Evolutionary conservation across 2,113 vertebrate genomes (phyloP).

Genomic region (Neotoma lepida): DNA sequence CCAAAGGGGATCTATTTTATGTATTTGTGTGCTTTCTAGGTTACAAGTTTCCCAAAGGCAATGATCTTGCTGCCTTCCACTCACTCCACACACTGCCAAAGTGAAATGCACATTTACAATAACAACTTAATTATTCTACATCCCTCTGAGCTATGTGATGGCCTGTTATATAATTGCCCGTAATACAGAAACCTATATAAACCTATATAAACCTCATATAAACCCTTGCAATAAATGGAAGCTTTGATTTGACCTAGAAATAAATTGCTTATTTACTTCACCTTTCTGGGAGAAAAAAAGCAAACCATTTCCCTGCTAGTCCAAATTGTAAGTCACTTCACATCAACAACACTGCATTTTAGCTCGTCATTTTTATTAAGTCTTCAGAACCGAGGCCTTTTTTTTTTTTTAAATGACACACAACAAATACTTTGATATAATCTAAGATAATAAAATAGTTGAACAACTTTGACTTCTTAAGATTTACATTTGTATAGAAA

Average conservation of each 20-base stretch:
- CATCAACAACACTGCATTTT: constrained; percentile 46
- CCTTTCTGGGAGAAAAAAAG: constrained; percentile 42
- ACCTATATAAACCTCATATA: constrained; percentile 54
- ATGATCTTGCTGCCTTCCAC: constrained; percentile 64
- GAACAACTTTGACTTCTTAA: constrained; percentile 83
- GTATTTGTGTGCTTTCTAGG: constrained; percentile 80
- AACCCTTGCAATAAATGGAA: constrained; percentile 55
- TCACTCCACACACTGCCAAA: constrained; percentile 54
- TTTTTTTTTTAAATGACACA: constrained; percentile 80
- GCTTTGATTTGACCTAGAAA: constrained; percentile 68
- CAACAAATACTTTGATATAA: constrained; percentile 86
- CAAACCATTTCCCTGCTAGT: not conserved
- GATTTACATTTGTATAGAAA: constrained; percentile 88
- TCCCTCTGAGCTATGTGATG: constrained; percentile 74
- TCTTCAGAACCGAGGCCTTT: constrained; percentile 73
- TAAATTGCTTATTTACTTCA: constrained; percentile 63
- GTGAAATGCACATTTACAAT: constrained; percentile 68
- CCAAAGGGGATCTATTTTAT: constrained; percentile 81
- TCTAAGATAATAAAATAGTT: constrained; percentile 91
- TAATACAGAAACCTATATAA: constrained; percentile 67
- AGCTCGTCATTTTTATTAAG: constrained; percentile 85
- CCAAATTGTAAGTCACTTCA: not conserved
- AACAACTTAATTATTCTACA: constrained; percentile 76
- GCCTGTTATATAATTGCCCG: constrained; percentile 74
- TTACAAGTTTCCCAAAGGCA: constrained; percentile 79